Evolutionary conservation across 1,140 invertebrate genomes (phyloP).

Genomic region (Eriosoma lanigerum): DNA sequence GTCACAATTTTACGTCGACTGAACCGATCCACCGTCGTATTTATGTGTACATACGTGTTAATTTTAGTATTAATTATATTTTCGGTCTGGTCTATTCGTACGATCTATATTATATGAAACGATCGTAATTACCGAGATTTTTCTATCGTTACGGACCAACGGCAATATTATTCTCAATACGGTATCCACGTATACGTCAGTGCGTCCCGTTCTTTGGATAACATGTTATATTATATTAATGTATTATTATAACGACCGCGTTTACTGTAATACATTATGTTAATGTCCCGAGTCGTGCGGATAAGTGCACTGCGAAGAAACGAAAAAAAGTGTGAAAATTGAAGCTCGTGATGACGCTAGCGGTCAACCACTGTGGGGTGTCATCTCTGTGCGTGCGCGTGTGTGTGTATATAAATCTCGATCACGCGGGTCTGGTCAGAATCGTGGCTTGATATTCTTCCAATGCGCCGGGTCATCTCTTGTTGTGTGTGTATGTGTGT

Average conservation of each 20-base stretch:
- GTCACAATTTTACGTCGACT: no score
- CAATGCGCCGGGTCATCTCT: conserved; percentile 31
- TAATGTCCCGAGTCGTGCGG: conserved; percentile 37
- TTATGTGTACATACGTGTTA: no score
- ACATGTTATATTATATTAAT: not conserved
- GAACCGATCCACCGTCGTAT: no score
- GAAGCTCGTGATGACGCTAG: conserved; percentile 48
- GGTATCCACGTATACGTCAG: no score
- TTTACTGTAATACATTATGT: not conserved
- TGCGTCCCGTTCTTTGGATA: no score
- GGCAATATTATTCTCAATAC: no score
- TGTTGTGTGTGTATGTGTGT: conserved; percentile 14
- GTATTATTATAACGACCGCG: conserved; percentile 28
- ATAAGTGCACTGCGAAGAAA: conserved; percentile 13
- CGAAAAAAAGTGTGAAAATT: conserved; percentile 46
- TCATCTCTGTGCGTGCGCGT: conserved; percentile 29
- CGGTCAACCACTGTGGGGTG: conserved; percentile 48
- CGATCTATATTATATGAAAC: no score
- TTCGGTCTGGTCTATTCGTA: no score
- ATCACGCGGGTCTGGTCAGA: conserved; percentile 50
- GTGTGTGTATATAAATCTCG: conserved; percentile 45
- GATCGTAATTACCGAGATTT: no score
- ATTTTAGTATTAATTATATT: no score
- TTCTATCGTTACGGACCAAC: no score
- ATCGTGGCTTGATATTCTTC: conserved; percentile 49